phyloP scores from a whole-genome alignment of 2,888 invertebrate species.

The Pristionchus japonicus region DNA sequence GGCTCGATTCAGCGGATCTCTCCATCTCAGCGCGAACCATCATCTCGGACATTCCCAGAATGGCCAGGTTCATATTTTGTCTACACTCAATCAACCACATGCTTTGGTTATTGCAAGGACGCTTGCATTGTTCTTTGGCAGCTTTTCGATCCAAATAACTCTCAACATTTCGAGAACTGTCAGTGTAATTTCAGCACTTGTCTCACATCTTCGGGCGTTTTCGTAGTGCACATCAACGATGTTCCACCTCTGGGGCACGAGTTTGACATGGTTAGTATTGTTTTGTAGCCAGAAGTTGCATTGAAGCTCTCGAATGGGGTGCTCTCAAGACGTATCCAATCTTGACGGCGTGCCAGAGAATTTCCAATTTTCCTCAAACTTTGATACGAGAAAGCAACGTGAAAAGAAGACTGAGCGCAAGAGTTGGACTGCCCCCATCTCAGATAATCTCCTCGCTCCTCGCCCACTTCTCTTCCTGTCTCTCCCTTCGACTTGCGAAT shows the following conservation, averaged over 20 bases:
- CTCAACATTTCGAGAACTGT: not conserved
- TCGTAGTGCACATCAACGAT: not conserved
- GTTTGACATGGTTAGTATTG: not conserved
- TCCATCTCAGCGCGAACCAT: constrained; percentile 2
- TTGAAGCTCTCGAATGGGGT: too few relatives aligned
- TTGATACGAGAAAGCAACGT: too few relatives aligned
- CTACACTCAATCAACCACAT: not conserved
- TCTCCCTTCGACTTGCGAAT: constrained; percentile 36
- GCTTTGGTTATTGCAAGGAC: not conserved
- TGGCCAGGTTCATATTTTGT: constrained; percentile 32
- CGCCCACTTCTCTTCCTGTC: constrained; percentile 31
- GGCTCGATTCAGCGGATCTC: constrained; percentile 11
- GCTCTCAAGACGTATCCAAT: too few relatives aligned
- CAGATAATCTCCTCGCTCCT: constrained; percentile 19
- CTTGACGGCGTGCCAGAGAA: not conserved
- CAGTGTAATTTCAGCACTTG: not conserved
- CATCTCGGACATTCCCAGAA: constrained; percentile 5
- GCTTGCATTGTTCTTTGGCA: not conserved
- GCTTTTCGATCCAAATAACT: not conserved
- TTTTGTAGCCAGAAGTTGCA: too few relatives aligned
- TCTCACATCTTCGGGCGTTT: not conserved
- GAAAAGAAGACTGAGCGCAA: too few relatives aligned
- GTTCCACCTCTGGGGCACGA: not conserved
- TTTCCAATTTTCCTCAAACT: too few relatives aligned
- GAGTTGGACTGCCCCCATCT: too few relatives aligned